These are phyloP conservation scores for Malaclemys terrapin DNA, from an alignment of 2,113 vertebrate species.

Conservation along the genomic window DNA sequence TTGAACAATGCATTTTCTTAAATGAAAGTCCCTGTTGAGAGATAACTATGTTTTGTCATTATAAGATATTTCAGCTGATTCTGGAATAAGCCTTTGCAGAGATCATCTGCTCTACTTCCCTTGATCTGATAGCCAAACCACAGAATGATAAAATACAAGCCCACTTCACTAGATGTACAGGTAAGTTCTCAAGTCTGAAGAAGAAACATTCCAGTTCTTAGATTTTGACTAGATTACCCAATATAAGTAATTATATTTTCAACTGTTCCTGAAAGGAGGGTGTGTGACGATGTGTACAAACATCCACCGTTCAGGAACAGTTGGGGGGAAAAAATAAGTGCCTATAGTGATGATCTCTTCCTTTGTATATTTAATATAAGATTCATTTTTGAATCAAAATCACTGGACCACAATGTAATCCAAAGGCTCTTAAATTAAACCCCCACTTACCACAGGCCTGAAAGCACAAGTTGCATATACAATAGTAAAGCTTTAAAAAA, in stretches of 20 bases:
- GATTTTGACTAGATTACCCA: not conserved
- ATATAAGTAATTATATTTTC: not conserved
- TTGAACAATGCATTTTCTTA: not conserved
- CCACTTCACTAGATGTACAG: too few relatives aligned
- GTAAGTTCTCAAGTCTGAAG: not conserved
- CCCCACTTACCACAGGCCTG: not conserved
- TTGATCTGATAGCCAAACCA: not conserved
- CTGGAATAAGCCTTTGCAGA: not conserved
- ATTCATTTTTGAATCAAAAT: not conserved
- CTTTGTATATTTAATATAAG: not conserved
- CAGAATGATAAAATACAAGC: not conserved
- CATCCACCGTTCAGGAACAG: not conserved
- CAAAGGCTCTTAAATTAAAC: not conserved
- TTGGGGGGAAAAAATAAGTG: not conserved
- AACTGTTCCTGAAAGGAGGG: not conserved
- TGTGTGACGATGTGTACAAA: not conserved
- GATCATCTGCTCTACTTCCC: not conserved
- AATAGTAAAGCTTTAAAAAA: not conserved
- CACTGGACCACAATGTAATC: not conserved
- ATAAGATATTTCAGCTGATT: not conserved
- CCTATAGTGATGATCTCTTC: not conserved
- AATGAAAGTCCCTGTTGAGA: rapidly evolving
- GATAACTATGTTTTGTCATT: not conserved
- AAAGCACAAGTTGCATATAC: not conserved
- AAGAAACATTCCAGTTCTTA: not conserved